These are phyloP conservation scores for Spea hammondii DNA, from an alignment of 2,797 vertebrate species.

Conservation along the genomic window DNA sequence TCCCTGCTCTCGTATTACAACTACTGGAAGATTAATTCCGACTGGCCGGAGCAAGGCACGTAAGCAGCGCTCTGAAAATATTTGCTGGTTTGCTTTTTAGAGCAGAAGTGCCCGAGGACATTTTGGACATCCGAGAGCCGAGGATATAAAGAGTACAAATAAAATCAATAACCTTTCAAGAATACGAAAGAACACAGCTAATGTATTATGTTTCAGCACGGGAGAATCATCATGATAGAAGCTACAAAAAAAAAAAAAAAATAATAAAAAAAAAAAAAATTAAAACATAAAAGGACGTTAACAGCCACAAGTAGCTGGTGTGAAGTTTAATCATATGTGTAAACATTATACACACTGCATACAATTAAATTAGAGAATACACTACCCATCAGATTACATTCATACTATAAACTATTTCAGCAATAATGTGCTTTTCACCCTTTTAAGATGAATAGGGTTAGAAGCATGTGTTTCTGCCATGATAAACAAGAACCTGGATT, in stretches of 20 bases:
- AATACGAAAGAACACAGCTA: background rate
- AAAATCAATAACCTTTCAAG: constrained; percentile 32
- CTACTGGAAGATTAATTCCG: constrained; percentile 39
- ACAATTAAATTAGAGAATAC: too few relatives aligned
- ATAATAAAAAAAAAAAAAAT: too few relatives aligned
- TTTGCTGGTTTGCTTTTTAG: background rate
- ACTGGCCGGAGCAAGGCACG: constrained; percentile 25
- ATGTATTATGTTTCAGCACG: background rate
- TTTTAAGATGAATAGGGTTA: too few relatives aligned
- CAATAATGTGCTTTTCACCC: too few relatives aligned
- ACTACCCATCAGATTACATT: too few relatives aligned
- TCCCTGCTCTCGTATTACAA: background rate
- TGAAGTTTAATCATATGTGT: too few relatives aligned
- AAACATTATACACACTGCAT: background rate
- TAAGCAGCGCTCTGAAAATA: constrained; percentile 2
- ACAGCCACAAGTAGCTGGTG: too few relatives aligned
- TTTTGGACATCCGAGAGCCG: background rate
- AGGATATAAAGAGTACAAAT: background rate
- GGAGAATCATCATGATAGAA: background rate
- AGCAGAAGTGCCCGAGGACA: constrained; percentile 31
- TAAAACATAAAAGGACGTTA: too few relatives aligned
- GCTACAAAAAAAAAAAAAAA: too few relatives aligned
- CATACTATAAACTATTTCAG: too few relatives aligned
- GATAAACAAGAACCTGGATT: too few relatives aligned
- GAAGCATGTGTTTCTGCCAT: too few relatives aligned